Percentiles rank a stretch among this genome's conserved stretches.
These are phyloP conservation scores for Paguma larvata DNA, from an alignment of 2,797 vertebrate species.

Conservation along the genomic window DNA sequence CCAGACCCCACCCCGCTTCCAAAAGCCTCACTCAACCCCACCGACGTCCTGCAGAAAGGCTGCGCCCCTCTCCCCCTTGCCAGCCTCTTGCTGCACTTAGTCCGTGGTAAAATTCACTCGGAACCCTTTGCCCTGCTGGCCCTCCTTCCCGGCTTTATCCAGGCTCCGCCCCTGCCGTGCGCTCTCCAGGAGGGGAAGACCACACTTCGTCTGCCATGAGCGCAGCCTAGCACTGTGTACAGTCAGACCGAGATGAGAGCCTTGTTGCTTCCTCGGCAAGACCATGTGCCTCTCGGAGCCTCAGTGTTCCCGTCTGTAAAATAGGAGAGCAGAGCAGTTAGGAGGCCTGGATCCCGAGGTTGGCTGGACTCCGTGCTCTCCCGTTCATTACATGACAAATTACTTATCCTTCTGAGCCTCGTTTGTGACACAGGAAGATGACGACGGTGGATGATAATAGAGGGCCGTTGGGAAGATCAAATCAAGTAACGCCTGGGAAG, in stretches of 20 bases:
- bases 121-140: neutral
- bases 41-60: neutral
- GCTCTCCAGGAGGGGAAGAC: neutral
- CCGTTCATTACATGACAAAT: neutral
- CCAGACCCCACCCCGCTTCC: neutral
- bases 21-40: neutral
- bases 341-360: neutral
- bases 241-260: fast-evolving
- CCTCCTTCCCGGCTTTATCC: neutral
- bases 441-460: neutral
- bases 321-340: neutral
- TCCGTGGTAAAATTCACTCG: fast-evolving
- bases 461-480: neutral
- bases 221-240: too few relatives aligned
- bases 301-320: neutral
- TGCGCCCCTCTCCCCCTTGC: neutral
- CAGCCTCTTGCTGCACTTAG: neutral
- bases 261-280: neutral
- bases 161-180: neutral
- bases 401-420: neutral
- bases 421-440: neutral
- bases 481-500: neutral
- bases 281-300: neutral
- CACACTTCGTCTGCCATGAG: fast-evolving
- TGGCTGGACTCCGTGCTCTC: neutral